Evolutionary conservation across 1,140 invertebrate species (phyloP), one percentile per base, ranked within the genome.

Genomic region (Lerema accius): DNA sequence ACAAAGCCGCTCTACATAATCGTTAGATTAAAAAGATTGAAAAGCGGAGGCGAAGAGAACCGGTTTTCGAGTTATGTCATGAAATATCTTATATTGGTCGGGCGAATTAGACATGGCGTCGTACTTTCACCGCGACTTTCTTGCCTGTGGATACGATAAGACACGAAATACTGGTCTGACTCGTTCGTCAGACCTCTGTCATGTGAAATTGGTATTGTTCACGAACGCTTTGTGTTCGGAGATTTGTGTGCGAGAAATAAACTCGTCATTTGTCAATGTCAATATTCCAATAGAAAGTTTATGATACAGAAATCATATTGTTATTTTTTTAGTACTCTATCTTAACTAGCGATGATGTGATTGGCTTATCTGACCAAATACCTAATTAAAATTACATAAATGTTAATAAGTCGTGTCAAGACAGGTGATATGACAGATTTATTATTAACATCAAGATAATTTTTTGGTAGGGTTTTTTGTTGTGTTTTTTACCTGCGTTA

Each of bases 41-140:
- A 67, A 68, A 71, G 72, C 61, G 59, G 51, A 67, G 58, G 56
- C 46, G 51, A 72, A 62, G 11, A 65, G 56, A 86, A 89, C 86
- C 81, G 80, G 86, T 86, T 81, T 56, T 51, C 67, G 69, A 80
- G 72, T 76, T 73, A 70, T 78, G 80, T 83, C 85, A 89, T 76
- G 81, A 87, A 78, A 84, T 73, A 74, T 82, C 82, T 80, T 73
- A 76, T 78, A 80, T 80, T 82, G 67, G 73, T 72, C 63, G 74
- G 75, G 63, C 73, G 76, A 82, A 85, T 89, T 84, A 84, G 80
- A 76, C 53, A 62, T 65, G 73, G 68, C 69, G 66, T 51, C 61
- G 71, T 78, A 89, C 84, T 87, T 89, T 89, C 84, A 87, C 83
- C 82, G 66, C 63, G 74, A 84, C 80, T 86, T 88, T 89, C 82